Conservation (phyloP, 2,113 vertebrate species). For the Percopsis transmontana region DNA sequence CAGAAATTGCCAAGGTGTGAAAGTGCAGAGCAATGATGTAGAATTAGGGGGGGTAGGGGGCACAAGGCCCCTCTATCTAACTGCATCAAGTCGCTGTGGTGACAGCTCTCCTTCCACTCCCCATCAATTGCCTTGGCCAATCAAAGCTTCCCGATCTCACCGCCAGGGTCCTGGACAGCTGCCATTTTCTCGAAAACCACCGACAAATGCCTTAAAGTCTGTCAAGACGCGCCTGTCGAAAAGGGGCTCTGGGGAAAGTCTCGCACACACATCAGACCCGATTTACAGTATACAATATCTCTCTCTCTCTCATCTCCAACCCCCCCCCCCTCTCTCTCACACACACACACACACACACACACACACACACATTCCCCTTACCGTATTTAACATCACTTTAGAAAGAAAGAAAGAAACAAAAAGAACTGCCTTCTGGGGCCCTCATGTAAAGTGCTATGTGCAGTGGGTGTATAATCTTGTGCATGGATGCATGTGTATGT, state of each 20-base stretch:
- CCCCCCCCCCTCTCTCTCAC: no score
- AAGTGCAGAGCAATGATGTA: no score
- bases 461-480: no score
- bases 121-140: conserved; percentile 70
- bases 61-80: conserved; percentile 64
- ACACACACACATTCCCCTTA: conserved; percentile 41
- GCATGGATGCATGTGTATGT: no score
- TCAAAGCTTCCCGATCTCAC: conserved; percentile 63
- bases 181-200: conserved; percentile 69
- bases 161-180: conserved; percentile 68
- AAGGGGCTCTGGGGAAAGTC: conserved; percentile 35
- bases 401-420: conserved; percentile 33
- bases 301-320: no score
- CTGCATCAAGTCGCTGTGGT: conserved; percentile 59
- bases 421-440: conserved; percentile 65
- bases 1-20: conserved; percentile 47
- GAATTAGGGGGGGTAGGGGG: no score
- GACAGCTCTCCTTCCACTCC: conserved; percentile 57
- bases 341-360: conserved; percentile 12
- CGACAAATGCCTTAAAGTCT: conserved; percentile 76
- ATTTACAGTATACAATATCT: no score
- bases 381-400: conserved; percentile 68
- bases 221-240: conserved; percentile 75
- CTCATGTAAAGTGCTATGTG: conserved; percentile 74
- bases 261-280: conserved; percentile 3